Evolutionary conservation across 2,888 invertebrate species (phyloP).

Genomic region (Acholoe squamosa): DNA sequence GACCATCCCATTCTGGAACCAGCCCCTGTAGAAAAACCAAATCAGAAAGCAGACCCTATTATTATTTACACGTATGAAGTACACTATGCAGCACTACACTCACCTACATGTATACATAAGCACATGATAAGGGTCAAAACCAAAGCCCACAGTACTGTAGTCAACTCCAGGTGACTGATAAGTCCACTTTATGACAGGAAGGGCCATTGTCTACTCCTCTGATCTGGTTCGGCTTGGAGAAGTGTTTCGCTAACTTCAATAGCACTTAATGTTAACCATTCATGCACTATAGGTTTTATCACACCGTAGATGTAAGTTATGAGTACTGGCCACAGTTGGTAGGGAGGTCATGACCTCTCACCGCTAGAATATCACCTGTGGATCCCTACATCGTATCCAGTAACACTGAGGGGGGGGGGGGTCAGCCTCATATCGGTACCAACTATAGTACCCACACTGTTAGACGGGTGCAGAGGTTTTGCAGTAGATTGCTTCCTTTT

Average conservation of each 20-base stretch:
- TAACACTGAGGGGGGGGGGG: no score
- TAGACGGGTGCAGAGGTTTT: no score
- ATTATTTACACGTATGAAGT: not conserved
- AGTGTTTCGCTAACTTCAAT: conserved; percentile 15
- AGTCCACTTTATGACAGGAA: conserved; percentile 20
- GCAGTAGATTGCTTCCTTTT: no score
- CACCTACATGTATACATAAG: conserved; percentile 4
- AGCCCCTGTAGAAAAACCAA: no score
- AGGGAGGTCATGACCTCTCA: not conserved
- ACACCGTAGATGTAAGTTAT: not conserved
- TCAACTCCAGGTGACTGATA: not conserved
- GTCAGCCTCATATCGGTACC: no score
- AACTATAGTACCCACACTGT: no score
- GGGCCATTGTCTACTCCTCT: not conserved
- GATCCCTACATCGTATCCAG: not conserved
- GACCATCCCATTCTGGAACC: no score
- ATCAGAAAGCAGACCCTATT: no score
- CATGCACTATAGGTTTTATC: conserved; percentile 6
- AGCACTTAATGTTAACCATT: not conserved
- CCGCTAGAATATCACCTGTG: not conserved
- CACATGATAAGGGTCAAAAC: not conserved
- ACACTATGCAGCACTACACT: not conserved
- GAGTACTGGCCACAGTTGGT: not conserved
- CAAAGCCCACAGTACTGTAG: no score
- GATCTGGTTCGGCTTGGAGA: conserved; percentile 16